These are phyloP conservation scores for Cyphomyrus plagiostoma DNA, from an alignment of 2,113 vertebrate genomes.

Conservation along the genomic window DNA sequence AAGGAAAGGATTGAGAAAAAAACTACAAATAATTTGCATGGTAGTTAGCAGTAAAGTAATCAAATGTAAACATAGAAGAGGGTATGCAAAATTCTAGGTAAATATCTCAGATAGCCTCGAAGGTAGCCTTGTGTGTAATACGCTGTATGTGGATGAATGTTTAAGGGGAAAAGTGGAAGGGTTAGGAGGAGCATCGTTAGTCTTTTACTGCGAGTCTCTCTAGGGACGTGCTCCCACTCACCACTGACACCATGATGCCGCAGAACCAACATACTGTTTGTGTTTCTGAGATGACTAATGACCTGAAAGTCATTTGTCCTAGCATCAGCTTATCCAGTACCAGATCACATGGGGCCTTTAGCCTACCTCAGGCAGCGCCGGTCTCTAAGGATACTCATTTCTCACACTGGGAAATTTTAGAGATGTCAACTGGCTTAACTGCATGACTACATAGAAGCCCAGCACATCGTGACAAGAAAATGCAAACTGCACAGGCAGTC, in stretches of 20 bases:
- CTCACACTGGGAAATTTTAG: neutral
- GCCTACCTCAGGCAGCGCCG: neutral
- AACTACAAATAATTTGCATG: neutral
- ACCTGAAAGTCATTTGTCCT: neutral
- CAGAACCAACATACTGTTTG: neutral
- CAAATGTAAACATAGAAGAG: neutral
- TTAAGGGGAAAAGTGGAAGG: neutral
- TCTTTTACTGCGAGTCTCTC: neutral
- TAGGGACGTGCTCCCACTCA: neutral
- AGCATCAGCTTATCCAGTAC: neutral
- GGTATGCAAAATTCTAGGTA: neutral
- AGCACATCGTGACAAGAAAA: neutral
- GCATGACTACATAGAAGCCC: neutral
- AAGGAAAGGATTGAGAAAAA: neutral
- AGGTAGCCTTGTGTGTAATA: neutral
- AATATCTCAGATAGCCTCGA: too few species aligned
- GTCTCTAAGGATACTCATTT: neutral
- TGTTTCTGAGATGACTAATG: neutral
- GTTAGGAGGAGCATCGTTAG: neutral
- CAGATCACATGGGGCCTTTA: neutral
- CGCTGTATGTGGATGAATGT: neutral
- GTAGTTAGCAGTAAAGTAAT: neutral
- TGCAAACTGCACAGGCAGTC: neutral
- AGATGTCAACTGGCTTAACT: neutral
- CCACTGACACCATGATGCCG: neutral